These are phyloP conservation scores for Ispidina picta DNA, from an alignment of 2,797 vertebrate genomes.

Conservation along the genomic window DNA sequence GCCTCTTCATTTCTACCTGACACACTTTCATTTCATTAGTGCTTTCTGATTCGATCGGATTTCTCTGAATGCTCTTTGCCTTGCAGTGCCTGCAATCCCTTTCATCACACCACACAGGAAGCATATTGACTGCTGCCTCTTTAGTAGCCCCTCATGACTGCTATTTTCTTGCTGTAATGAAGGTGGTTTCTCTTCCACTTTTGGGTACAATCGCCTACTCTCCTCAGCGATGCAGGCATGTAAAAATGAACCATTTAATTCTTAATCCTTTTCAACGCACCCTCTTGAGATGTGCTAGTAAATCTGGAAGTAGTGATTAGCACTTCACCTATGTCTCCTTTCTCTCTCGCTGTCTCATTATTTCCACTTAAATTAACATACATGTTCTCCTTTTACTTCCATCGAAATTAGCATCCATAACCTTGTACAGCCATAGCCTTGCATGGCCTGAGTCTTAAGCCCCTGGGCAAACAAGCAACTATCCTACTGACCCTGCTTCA, in stretches of 20 bases:
- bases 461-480: neutral
- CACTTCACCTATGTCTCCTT: conserved; percentile 46
- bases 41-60: neutral
- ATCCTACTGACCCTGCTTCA: neutral
- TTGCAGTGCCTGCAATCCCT: neutral
- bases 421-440: neutral
- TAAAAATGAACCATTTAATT: neutral
- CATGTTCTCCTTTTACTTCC: conserved; percentile 25
- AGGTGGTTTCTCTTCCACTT: conserved; percentile 37
- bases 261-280: neutral
- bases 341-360: conserved; percentile 15
- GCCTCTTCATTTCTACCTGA: conserved; percentile 39
- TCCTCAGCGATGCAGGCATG: neutral
- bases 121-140: conserved; percentile 32
- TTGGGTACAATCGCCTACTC: neutral
- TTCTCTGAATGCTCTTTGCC: neutral
- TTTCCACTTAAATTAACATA: conserved; percentile 41
- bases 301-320: conserved; percentile 45
- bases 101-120: neutral
- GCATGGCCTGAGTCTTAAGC: neutral
- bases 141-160: conserved; percentile 45
- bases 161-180: conserved; percentile 46
- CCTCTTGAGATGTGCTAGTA: conserved; percentile 9
- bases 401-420: neutral
- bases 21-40: conserved; percentile 14